Evolutionary conservation across 1,140 invertebrate species (phyloP).

Genomic region (Apis mellifera): Amel_HAv3.1 CM009937.2:5363001-5363500

Average conservation of each 20-base stretch:
- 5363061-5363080: too few species aligned
- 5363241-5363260: not conserved
- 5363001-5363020: too few species aligned
- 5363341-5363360: slow-evolving; percentile 74
- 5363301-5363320: not conserved
- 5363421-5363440: slow-evolving; percentile 37
- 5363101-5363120: too few species aligned
- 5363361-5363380: slow-evolving; percentile 73
- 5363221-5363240: not conserved
- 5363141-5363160: too few species aligned
- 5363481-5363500: not conserved
- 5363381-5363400: slow-evolving; percentile 54
- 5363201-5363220: slow-evolving; percentile 17
- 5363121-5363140: too few species aligned
- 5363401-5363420: slow-evolving; percentile 54
- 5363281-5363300: not conserved
- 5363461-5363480: too few species aligned
- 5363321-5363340: slow-evolving; percentile 77
- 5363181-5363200: not conserved
- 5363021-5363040: too few species aligned
- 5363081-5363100: too few species aligned
- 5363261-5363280: not conserved
- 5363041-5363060: too few species aligned
- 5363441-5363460: not conserved
- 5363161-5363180: slow-evolving; percentile 15